A percentile compares a stretch with the other conserved stretches of the same genome.
These are phyloP conservation scores for Hycleus phaleratus DNA, from an alignment of 1,140 invertebrate genomes.

Conservation along the genomic window DNA sequence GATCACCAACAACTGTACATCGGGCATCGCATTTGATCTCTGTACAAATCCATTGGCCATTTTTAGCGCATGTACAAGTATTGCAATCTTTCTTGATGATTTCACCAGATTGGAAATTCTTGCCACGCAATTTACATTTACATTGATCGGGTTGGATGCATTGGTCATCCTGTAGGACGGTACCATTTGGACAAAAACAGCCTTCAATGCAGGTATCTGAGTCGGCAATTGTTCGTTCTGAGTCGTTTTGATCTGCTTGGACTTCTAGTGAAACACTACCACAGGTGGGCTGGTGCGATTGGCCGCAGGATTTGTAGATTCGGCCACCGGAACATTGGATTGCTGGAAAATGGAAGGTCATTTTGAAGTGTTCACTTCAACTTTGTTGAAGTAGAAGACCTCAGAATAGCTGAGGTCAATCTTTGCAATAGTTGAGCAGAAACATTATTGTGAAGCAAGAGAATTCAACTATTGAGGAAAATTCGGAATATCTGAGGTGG, in stretches of 20 bases:
- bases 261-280: conserved; percentile 1
- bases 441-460: too few species aligned
- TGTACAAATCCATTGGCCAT: conserved; percentile 74
- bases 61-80: conserved; percentile 60
- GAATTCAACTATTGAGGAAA: too few species aligned
- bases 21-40: conserved; percentile 58
- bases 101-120: conserved; percentile 62
- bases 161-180: conserved; percentile 59
- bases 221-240: conserved; percentile 29
- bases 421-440: too few species aligned
- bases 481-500: too few species aligned
- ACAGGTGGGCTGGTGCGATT: conserved; percentile 43
- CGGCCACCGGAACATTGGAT: conserved; percentile 60
- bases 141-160: conserved; percentile 67
- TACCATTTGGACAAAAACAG: conserved; percentile 75
- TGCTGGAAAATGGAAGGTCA: conserved; percentile 44
- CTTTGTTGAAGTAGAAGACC: not conserved
- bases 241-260: conserved; percentile 19
- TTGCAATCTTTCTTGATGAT: conserved; percentile 75
- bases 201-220: conserved; percentile 64
- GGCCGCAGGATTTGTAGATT: conserved; percentile 63
- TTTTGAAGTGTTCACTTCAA: not conserved
- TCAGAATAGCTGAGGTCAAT: too few species aligned
- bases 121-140: conserved; percentile 71
- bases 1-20: conserved; percentile 77